Conservation (phyloP, 2,113 vertebrate genomes). For the Setophaga petechia region DNA sequence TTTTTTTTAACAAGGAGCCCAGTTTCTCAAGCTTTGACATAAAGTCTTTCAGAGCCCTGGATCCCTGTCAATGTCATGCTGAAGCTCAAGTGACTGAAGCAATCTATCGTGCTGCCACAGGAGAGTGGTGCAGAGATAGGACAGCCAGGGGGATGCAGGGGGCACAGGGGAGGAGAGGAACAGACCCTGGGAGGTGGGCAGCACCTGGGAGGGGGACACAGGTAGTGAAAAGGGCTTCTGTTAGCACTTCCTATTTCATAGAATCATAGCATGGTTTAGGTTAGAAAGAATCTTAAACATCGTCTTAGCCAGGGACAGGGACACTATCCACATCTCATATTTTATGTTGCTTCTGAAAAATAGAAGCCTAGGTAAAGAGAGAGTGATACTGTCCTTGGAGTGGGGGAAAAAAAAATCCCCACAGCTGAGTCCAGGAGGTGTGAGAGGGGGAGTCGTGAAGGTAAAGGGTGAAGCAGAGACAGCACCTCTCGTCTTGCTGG, state of each 20-base stretch:
- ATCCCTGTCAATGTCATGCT: not conserved
- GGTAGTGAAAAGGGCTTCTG: not conserved
- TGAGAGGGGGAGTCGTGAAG: not conserved
- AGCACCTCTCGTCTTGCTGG: accelerated
- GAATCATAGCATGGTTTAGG: not conserved
- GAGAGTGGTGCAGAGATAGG: not conserved
- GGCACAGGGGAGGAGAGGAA: not conserved
- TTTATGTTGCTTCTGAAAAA: not conserved
- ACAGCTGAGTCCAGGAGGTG: not conserved
- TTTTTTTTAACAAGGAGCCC: not conserved
- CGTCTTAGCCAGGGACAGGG: not conserved
- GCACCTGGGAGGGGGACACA: accelerated
- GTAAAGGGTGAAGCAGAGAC: not conserved
- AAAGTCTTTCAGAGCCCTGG: not conserved
- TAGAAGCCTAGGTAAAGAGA: not conserved
- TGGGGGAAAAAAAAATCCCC: too few relatives aligned
- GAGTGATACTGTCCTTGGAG: not conserved
- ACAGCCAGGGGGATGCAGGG: not conserved
- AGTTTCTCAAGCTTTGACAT: not conserved
- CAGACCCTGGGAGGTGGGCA: not conserved
- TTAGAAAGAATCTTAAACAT: not conserved
- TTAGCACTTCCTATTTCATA: not conserved
- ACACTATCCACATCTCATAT: not conserved
- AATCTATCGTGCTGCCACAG: accelerated
- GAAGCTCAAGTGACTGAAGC: not conserved